Conservation (phyloP, 2,888 invertebrate species). For the Andricus quercusramuli region DNA sequence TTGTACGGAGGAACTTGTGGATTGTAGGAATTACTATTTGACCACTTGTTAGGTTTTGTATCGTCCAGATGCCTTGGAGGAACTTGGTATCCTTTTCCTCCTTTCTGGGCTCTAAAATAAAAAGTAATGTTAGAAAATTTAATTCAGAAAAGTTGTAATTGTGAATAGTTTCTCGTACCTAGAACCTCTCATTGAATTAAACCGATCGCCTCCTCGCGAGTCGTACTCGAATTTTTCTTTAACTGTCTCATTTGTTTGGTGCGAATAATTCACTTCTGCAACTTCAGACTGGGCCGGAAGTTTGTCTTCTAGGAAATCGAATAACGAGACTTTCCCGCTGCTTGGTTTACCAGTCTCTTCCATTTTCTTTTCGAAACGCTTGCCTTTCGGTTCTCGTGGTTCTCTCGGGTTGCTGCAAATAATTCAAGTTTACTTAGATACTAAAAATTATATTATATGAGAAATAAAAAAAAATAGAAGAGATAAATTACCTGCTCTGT, state of each 20-base stretch:
- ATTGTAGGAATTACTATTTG: slow-evolving; percentile 53
- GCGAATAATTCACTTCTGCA: slow-evolving; percentile 77
- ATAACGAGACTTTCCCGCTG: slow-evolving; percentile 87
- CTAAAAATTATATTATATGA: background rate
- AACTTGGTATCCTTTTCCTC: slow-evolving; percentile 68
- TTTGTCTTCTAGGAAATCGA: slow-evolving; percentile 91
- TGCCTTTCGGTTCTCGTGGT: slow-evolving; percentile 79
- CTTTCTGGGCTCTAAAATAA: slow-evolving; percentile 63
- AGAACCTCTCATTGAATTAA: slow-evolving; percentile 63
- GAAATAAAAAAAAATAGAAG: slow-evolving; percentile 7
- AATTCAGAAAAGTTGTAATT: background rate
- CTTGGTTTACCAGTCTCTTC: slow-evolving; percentile 86
- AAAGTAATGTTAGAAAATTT: slow-evolving; percentile 4
- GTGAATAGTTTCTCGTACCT: slow-evolving; percentile 62
- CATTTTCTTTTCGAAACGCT: slow-evolving; percentile 77
- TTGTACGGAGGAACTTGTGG: slow-evolving; percentile 62
- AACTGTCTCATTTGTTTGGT: slow-evolving; percentile 52
- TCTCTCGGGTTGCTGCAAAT: slow-evolving; percentile 67
- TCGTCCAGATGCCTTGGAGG: slow-evolving; percentile 70
- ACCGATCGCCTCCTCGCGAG: slow-evolving; percentile 65
- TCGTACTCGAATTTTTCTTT: slow-evolving; percentile 63
- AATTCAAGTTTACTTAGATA: slow-evolving; percentile 41
- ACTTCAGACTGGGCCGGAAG: slow-evolving; percentile 81
- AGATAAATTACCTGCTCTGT: slow-evolving; percentile 62
- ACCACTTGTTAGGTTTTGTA: slow-evolving; percentile 64